phyloP scores from a whole-genome alignment of 1,140 invertebrate genomes.

The Kradibia gibbosae region DNA sequence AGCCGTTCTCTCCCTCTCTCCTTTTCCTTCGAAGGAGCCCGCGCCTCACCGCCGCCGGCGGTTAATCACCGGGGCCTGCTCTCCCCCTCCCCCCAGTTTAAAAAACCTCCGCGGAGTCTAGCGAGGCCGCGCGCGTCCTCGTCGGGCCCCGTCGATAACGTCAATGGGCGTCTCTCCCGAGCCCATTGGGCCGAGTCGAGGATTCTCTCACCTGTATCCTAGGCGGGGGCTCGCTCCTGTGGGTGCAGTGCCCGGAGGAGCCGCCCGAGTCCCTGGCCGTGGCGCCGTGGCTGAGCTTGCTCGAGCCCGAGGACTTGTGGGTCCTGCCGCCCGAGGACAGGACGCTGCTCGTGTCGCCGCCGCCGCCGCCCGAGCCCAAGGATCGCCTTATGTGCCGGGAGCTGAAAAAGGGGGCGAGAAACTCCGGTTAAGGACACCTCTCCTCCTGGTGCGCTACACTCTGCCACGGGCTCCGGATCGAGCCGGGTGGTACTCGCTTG shows the following conservation, averaged over 20 bases:
- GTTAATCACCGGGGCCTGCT: too few species aligned
- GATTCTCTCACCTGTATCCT: constrained; percentile 69
- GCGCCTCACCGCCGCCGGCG: too few species aligned
- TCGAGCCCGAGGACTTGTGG: constrained; percentile 71
- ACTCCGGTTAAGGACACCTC: too few species aligned
- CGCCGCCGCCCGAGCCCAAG: constrained; percentile 68
- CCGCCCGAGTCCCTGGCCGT: constrained; percentile 80
- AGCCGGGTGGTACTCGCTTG: too few species aligned
- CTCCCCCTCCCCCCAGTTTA: too few species aligned
- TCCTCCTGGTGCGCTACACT: neutral
- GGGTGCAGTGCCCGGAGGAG: constrained; percentile 84
- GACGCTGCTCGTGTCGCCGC: constrained; percentile 69
- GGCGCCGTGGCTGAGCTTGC: constrained; percentile 71
- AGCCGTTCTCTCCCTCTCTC: too few species aligned
- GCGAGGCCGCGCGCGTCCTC: too few species aligned
- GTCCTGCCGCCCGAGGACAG: constrained; percentile 70
- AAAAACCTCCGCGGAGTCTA: too few species aligned
- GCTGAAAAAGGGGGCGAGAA: constrained; percentile 52
- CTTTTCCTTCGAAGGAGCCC: too few species aligned
- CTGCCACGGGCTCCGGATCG: neutral
- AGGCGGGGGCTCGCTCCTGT: constrained; percentile 80
- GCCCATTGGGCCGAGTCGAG: too few species aligned
- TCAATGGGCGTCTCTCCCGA: too few species aligned
- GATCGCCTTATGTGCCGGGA: constrained; percentile 69
- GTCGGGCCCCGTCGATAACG: too few species aligned